Evolutionary conservation across 2,797 vertebrate genomes (phyloP), one percentile per base, ranked within the genome.

Genomic region (Gallirallus australis): DNA sequence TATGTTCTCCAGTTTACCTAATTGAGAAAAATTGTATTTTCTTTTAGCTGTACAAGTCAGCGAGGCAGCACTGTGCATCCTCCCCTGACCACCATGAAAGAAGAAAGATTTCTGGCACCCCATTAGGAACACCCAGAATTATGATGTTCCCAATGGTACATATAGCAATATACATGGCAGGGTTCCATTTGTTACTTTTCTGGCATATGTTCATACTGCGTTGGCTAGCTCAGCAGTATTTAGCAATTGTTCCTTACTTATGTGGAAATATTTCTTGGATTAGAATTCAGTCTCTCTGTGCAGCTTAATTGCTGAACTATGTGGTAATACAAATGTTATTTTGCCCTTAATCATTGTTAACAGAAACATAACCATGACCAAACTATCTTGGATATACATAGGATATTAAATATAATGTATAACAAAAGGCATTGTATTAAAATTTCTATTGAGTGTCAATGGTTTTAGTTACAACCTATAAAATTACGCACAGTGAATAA

Each of bases 241-340:
- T 85, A 76, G 81, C 78, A 93, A 93, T 85, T 93, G 78, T 91
- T 96, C 75, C 76, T 91, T 87, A 53, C 78, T 89, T 70, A 89
- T 57, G 53, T 94, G 72, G 84, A 94, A 93, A 80, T 92, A 92
- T 47, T 92, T 93, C 65, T 92, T 94, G 89, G 93, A 89, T 78
- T 87, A 86, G 48, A 89, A 82, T 42, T 77, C 50, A 33, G 24
- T 57, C 45, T 86, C 72, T 91, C 75, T 91, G 37, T 64, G 71
- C 57, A 86, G 82, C 30, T 89, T 82, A 87, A 92, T 94, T 94
- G 64, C 75, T 87, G 73, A 89, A 85, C 60, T 77, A 20, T 64
- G 59, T 1, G 3, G 86, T 73, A 96, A 96, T 13, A 94, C 47
- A 93, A 89, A 81, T 47, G 33, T 82, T 86, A 85, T 78, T 96